Evolutionary conservation across 2,888 invertebrate genomes (phyloP).

Genomic region (Electrophaes corylata): DNA sequence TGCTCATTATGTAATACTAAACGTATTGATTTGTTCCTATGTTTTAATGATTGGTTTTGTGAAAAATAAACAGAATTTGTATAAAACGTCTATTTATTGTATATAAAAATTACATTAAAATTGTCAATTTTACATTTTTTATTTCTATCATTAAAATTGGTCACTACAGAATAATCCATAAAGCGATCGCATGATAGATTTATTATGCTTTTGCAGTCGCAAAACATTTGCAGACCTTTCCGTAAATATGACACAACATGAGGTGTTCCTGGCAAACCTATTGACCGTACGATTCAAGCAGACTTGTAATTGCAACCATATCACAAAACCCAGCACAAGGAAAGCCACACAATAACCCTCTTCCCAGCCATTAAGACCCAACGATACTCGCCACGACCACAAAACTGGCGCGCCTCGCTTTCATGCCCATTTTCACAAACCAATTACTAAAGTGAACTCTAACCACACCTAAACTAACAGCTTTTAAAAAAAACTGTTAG

Average conservation of each 20-base stretch:
- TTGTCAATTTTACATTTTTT: constrained; percentile 81
- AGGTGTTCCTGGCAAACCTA: constrained; percentile 49
- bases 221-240: constrained; percentile 63
- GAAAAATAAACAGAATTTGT: constrained; percentile 69
- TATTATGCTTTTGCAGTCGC: constrained; percentile 71
- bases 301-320: constrained; percentile 44
- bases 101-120: constrained; percentile 85
- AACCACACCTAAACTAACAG: background rate
- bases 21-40: constrained; percentile 57
- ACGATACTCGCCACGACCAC: constrained; percentile 5
- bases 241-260: constrained; percentile 37
- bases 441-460: background rate
- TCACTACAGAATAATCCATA: constrained; percentile 83
- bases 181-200: constrained; percentile 77
- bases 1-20: constrained; percentile 39
- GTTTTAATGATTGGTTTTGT: constrained; percentile 53
- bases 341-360: constrained; percentile 27
- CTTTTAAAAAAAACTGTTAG: background rate
- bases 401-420: background rate
- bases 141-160: constrained; percentile 81
- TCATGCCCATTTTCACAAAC: constrained; percentile 9
- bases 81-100: constrained; percentile 84
- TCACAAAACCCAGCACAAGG: constrained; percentile 34
- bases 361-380: constrained; percentile 9
- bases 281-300: constrained; percentile 45